These are phyloP conservation scores for Poicephalus meyeri DNA, from an alignment of 2,113 vertebrate species.

Conservation along the genomic window DNA sequence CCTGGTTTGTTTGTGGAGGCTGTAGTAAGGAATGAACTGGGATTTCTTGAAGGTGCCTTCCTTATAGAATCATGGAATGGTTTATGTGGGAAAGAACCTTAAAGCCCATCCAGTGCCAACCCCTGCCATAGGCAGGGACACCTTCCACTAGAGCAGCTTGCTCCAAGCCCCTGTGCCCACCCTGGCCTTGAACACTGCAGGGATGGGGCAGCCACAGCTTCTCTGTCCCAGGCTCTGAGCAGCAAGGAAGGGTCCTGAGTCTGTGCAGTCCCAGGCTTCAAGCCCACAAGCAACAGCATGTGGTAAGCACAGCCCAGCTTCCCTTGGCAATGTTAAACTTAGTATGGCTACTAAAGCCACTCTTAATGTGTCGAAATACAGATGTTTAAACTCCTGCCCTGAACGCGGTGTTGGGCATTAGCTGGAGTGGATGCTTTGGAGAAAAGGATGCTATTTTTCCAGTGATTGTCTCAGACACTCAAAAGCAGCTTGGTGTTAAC, in stretches of 20 bases:
- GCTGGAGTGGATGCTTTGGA: not conserved
- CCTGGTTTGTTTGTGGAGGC: not conserved
- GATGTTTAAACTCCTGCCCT: not conserved
- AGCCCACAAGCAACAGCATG: not conserved
- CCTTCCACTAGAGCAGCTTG: not conserved
- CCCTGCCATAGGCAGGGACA: not conserved
- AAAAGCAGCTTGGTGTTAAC: not conserved
- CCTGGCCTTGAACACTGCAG: not conserved
- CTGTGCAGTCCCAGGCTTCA: not conserved
- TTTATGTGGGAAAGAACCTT: not conserved
- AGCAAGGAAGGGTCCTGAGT: not conserved
- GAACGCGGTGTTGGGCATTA: not conserved
- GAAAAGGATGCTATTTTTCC: not conserved
- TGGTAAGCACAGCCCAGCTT: not conserved
- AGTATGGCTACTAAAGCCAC: not conserved
- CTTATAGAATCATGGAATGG: not conserved
- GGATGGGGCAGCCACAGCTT: not conserved
- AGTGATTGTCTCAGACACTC: not conserved
- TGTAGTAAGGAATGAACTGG: not conserved
- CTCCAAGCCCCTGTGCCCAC: no score
- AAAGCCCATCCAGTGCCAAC: not conserved
- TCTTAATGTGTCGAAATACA: not conserved
- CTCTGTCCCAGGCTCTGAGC: not conserved
- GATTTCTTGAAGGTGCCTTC: not conserved
- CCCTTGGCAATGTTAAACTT: rapidly evolving